Base-by-base conservation (phyloP, 2,797 vertebrate genomes). In the Varecia variegata region DNA sequence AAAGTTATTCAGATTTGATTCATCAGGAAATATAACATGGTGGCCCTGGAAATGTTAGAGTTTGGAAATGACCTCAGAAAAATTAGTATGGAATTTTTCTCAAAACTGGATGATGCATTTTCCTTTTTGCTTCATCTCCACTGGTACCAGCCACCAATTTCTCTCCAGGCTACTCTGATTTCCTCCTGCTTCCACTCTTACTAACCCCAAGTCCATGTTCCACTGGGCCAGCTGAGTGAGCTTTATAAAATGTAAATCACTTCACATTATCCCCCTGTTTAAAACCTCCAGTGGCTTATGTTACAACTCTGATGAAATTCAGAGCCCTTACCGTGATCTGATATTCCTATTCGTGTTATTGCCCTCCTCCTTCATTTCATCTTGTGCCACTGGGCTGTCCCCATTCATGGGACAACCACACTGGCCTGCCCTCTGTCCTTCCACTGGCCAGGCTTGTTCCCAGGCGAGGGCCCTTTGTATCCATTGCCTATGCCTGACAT, bases 401-500 rank as follows among this genome's bases (percentile, higher is more conserved):
- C 35, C 32, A 3, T 23, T 76, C 52, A 20, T 17, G 10, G 0
- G 0, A 10, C 30, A 93, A 3, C 21, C 58, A 70, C n/a, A 7
- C 14, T 2, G 23, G 27, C n/a, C 83, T 45, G 7, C 15, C 21
- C 12, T 50, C 27, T 17, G 25, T 32, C 74, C 84, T 67, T 62
- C 43, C 7, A 8, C 32, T 38, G 7, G 14, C 71, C 47, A 47
- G 18, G 15, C 25, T 56, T 32, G 2, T 50, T 88, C 68, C 47
- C n/a, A 0, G 7, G 20, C 0, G 0, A 73, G 17, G 2, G 30
- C 8, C 1, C 1, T 27, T 43, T 40, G 38, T 14, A 4, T 18
- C 17, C 7, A 3, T 30, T 56, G 7, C 35, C 52, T 10, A 35
- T 25, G 23, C 79, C 80, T 56, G 27, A 47, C 77, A 58, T 4